Evolutionary conservation across 2,888 invertebrate genomes (phyloP), one percentile per base, ranked within the genome.

Genomic region (Drosophila hamatofila): DNA sequence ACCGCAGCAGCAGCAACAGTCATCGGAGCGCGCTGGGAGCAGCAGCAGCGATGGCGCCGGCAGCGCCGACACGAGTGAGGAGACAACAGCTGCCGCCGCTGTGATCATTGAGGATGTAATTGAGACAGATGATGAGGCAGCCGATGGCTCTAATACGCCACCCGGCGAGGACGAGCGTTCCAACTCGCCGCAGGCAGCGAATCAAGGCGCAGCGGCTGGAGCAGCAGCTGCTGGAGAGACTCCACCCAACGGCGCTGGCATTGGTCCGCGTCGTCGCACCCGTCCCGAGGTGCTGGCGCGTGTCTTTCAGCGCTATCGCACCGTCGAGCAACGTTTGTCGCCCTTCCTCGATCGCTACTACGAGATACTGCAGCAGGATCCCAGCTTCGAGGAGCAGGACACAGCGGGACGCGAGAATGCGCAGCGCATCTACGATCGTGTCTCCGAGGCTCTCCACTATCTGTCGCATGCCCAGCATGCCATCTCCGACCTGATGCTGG

Each of bases 401-500:
- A 92, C 93, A 67, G 93, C 94, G 57, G 93, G 93, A 0, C 92
- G 93, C 6, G 93, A 94, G 51, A 93, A 94, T 73, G 94, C 94
- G 5, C 97, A 97, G 91, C 94, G 95, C 16, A 93, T 95, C 44
- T 95, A 96, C 75, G 96, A 96, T 88, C 94, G 96, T 59, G 96
- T 97, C 0, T 96, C 96, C 0, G 96, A 97, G 91, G 94, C 96
- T 27, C 94, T 98, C 89, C 98, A 98, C 91, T 96, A 95, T 79
- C 94, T 98, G 82, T 95, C 97, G 3, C 98, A 98, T 90, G 96
- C 97, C 2, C 97, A 96, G 92, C 98, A 98, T 91, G 96, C 96
- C 1, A 94, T 97, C 52, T 98, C 98, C 87, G 98, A 98, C 91
- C 94, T 98, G 54, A 96, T 96, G 92, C 94, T 97, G 52, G 95